These are phyloP conservation scores for Hafferia zeledoni DNA, from an alignment of 2,797 vertebrate genomes.

Conservation along the genomic window DNA sequence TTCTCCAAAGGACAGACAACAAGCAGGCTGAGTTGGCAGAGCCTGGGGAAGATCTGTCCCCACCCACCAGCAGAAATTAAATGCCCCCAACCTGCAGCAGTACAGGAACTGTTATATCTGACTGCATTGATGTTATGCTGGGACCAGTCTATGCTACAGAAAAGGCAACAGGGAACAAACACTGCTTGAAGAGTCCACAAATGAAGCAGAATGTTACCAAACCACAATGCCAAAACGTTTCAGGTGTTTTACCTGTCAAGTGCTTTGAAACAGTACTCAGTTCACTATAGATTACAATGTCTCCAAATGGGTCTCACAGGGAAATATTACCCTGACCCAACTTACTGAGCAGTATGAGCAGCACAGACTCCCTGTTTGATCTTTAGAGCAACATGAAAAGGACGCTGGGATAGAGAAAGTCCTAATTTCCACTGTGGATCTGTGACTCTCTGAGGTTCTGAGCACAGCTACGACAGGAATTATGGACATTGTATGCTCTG, in stretches of 20 bases:
- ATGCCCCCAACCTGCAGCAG: fast-evolving
- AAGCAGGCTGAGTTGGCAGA: not conserved
- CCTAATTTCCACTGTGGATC: slow-evolving; percentile 1
- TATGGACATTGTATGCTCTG: not conserved
- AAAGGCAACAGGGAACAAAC: not conserved
- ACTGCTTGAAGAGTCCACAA: not conserved
- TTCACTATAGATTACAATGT: not conserved
- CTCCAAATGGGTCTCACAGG: not conserved
- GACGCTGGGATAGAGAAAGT: not conserved
- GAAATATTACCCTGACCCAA: not conserved
- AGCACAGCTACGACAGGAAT: not conserved
- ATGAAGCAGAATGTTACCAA: not conserved
- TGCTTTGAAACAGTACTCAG: not conserved
- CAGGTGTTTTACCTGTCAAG: not conserved
- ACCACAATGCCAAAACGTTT: not conserved
- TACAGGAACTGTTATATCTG: not conserved
- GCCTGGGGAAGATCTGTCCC: not conserved
- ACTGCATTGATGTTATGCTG: not conserved
- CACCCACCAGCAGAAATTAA: not conserved
- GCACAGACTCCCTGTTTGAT: not conserved
- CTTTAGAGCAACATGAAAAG: not conserved
- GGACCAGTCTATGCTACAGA: not conserved
- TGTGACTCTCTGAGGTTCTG: not conserved
- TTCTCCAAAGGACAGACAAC: not conserved
- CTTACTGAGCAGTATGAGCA: not conserved